Conservation (phyloP, 2,797 vertebrate species). For the Coregonus sp. region DNA sequence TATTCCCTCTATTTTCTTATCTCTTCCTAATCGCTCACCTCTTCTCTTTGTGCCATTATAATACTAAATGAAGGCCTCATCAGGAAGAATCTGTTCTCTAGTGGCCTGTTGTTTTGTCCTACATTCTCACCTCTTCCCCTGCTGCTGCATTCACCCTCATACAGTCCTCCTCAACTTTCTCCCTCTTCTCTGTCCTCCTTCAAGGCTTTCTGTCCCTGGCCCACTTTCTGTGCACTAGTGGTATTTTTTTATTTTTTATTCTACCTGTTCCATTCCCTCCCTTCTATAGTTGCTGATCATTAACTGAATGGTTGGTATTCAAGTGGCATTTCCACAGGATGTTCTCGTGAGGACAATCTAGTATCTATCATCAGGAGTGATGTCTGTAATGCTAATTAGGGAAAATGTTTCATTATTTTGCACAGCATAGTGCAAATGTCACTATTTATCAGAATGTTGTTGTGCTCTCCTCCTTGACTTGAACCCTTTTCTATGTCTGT, state of each 20-base stretch:
- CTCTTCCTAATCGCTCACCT: constrained; percentile 46
- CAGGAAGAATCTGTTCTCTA: constrained; percentile 13
- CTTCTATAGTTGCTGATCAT: constrained; percentile 15
- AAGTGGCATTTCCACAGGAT: constrained; percentile 30
- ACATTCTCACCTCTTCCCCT: background rate
- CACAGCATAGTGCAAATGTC: constrained; percentile 34
- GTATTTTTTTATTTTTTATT: background rate
- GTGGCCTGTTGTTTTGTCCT: constrained; percentile 37
- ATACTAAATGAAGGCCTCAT: constrained; percentile 24
- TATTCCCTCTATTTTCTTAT: background rate
- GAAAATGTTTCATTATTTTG: constrained; percentile 20
- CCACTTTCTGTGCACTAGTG: constrained; percentile 1
- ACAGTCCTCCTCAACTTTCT: too few species aligned
- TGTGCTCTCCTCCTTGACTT: background rate
- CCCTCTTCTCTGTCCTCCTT: background rate
- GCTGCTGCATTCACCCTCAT: too few species aligned
- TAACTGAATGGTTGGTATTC: constrained; percentile 29
- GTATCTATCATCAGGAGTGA: constrained; percentile 21
- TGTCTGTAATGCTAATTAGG: constrained; percentile 29
- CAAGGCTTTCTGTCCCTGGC: constrained; percentile 4
- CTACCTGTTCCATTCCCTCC: background rate
- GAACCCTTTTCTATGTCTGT: background rate
- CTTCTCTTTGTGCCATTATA: constrained; percentile 13
- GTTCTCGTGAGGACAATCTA: constrained; percentile 26
- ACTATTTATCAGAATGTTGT: constrained; percentile 20